Percentiles rank a stretch among this genome's conserved stretches.
Evolutionary conservation across 2,797 vertebrate species (phyloP).

Genomic region (Aplochiton taeniatus): DNA sequence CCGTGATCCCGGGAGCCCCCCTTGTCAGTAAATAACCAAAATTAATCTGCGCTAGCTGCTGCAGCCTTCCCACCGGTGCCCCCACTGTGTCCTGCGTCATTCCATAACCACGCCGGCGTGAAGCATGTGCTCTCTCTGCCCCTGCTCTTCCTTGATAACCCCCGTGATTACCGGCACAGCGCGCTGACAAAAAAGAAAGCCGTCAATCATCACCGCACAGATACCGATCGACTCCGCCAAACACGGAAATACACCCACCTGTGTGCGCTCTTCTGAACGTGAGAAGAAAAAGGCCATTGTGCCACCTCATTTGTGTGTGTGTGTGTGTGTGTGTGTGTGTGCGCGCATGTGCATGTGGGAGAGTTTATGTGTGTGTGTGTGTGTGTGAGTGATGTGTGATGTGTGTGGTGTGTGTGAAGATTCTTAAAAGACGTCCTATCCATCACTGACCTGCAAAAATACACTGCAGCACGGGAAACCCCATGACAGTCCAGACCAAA

Average conservation of each 20-base stretch:
- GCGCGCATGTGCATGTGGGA: background rate
- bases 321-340: background rate
- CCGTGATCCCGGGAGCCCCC: conserved; percentile 24
- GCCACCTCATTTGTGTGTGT: too few species aligned
- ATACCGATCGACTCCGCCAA: too few species aligned
- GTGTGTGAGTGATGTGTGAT: too few species aligned
- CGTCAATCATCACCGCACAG: too few species aligned
- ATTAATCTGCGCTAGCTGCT: conserved; percentile 63
- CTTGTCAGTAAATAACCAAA: conserved; percentile 41
- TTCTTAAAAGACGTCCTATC: conserved; percentile 5
- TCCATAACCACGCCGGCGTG: conserved; percentile 7
- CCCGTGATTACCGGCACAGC: conserved; percentile 25
- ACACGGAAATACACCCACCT: too few species aligned
- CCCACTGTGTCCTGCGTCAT: conserved; percentile 48
- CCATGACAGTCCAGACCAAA: conserved; percentile 12
- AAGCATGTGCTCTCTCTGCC: conserved; percentile 1
- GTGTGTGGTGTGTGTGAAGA: too few species aligned
- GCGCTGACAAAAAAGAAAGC: conserved; percentile 25
- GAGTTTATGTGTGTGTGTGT: background rate
- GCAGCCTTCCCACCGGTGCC: conserved; percentile 40
- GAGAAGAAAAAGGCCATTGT: conserved; percentile 22
- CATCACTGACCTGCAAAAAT: conserved; percentile 11
- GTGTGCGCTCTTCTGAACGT: background rate
- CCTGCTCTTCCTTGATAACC: conserved; percentile 25
- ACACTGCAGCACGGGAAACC: conserved; percentile 5